Conservation (phyloP, 2,113 vertebrate genomes). For the Sinocyclocheilus rhinocerous region DNA sequence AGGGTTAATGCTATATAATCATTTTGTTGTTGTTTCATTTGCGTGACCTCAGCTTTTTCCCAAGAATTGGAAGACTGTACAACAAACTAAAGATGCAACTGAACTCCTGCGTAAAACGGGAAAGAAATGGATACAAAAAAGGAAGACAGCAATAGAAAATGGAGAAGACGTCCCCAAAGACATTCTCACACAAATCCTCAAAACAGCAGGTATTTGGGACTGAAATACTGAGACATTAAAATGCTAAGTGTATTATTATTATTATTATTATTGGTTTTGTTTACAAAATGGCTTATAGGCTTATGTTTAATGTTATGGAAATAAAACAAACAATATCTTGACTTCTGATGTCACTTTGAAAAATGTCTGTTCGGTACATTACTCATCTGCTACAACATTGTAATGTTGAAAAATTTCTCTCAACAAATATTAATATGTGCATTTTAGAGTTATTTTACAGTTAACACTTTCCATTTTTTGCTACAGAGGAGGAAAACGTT, state of each 20-base stretch:
- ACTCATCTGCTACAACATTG: too few species aligned
- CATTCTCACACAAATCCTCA: constrained; percentile 90
- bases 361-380: too few species aligned
- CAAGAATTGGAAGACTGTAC: constrained; percentile 74
- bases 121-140: constrained; percentile 78
- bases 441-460: background rate
- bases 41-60: constrained; percentile 70
- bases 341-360: too few species aligned
- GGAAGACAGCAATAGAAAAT: constrained; percentile 76
- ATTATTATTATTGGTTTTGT: too few species aligned
- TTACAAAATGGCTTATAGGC: too few species aligned
- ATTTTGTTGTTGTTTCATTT: constrained; percentile 30
- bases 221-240: background rate
- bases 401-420: too few species aligned
- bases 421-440: too few species aligned
- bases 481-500: constrained; percentile 75
- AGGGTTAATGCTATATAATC: background rate
- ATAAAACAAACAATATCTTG: too few species aligned
- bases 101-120: constrained; percentile 81
- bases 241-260: too few species aligned
- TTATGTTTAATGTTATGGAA: too few species aligned
- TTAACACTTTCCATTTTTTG: constrained; percentile 5
- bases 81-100: constrained; percentile 75
- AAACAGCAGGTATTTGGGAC: constrained; percentile 66
- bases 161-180: constrained; percentile 80